Evolutionary conservation across 1,140 invertebrate genomes (phyloP).

Genomic region (Philaenus spumarius): DNA sequence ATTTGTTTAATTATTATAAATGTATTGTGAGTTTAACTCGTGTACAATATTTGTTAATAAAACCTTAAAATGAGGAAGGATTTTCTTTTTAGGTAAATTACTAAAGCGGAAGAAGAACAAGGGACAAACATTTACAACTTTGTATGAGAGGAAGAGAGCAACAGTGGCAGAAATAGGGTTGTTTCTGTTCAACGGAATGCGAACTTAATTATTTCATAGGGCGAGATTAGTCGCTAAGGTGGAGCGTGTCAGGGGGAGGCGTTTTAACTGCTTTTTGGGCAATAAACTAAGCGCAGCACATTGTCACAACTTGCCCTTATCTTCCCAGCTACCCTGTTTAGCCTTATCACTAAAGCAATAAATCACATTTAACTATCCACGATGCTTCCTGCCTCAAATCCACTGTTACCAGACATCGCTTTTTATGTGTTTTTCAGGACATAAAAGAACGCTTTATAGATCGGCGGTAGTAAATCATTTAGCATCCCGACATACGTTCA

Average conservation of each 20-base stretch:
- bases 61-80: too few relatives aligned
- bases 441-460: constrained; percentile 18
- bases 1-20: too few relatives aligned
- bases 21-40: too few relatives aligned
- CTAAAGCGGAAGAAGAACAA: too few relatives aligned
- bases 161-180: not conserved
- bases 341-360: constrained; percentile 13
- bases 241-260: constrained; percentile 3
- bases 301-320: constrained; percentile 16
- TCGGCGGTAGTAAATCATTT: constrained; percentile 14
- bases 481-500: constrained; percentile 2
- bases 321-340: not conserved
- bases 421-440: constrained; percentile 19
- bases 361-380: constrained; percentile 22
- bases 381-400: not conserved
- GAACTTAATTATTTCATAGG: constrained; percentile 21
- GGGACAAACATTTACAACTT: too few relatives aligned
- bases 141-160: too few relatives aligned
- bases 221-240: constrained; percentile 9
- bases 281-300: constrained; percentile 19
- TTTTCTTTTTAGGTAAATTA: too few relatives aligned
- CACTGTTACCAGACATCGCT: constrained; percentile 12
- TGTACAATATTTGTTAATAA: too few relatives aligned
- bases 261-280: constrained; percentile 20
- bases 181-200: not conserved